phyloP scores from a whole-genome alignment of 2,113 vertebrate species.

The Athene cunicularia region DNA sequence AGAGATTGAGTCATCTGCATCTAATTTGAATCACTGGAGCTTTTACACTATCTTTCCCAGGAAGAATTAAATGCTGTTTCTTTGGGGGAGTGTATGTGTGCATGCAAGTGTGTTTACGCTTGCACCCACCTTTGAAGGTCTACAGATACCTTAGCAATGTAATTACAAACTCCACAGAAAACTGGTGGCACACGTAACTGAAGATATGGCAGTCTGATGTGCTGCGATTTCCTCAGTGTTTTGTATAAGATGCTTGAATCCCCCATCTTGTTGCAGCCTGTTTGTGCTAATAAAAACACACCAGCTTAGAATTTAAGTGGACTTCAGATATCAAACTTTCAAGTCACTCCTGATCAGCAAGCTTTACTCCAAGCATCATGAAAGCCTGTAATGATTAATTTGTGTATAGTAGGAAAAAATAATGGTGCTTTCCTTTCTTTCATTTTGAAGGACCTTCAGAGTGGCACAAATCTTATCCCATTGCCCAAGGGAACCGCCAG shows the following conservation, averaged over 20 bases:
- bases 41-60: conserved; percentile 61
- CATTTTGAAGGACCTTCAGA: conserved; percentile 82
- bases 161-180: neutral
- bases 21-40: conserved; percentile 64
- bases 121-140: neutral
- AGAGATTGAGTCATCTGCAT: conserved; percentile 76
- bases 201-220: neutral
- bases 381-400: neutral
- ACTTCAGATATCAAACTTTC: neutral
- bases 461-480: conserved; percentile 89
- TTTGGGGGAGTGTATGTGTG: neutral
- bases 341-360: neutral
- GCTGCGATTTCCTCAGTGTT: neutral
- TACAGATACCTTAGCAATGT: neutral
- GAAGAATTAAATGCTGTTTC: conserved; percentile 56
- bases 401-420: neutral
- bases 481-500: conserved; percentile 88
- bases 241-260: neutral
- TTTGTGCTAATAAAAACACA: neutral
- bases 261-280: neutral
- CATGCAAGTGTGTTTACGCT: neutral
- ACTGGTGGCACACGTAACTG: neutral
- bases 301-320: neutral
- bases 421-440: neutral
- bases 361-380: neutral